Base-by-base conservation (phyloP, 1,140 invertebrate genomes). In the Drosophila setifemur region DNA sequence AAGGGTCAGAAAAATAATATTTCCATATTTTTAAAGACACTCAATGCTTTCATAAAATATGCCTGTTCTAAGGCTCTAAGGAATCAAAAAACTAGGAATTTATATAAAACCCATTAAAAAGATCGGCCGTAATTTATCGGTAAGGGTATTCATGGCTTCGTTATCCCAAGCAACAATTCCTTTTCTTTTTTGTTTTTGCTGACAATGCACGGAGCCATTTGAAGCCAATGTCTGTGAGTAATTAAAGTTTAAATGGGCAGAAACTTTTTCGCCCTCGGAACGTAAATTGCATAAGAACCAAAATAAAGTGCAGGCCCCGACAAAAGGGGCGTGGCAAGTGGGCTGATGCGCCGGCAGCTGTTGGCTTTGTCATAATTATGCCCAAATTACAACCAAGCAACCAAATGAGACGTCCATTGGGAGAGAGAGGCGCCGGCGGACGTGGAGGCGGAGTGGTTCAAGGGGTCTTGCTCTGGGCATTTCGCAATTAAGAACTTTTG, bases 401-500 rank as follows among this genome's bases (percentile, higher is more conserved):
- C 47, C 42, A 58, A 39, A 42, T 18, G 55, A 55, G 53, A 75
- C 48, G 47, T 40, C 50, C 48, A 35, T 12, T 37, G 12, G 7
- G 8, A 21, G 19, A 6, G 8, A 35, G 21, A 18, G 35, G 14
- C 19, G 35, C 18, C 8, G 39, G 11, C 11, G 4, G 50, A 9
- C 35, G 29, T 39, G 35, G 14, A 3, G 1, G 23, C 12, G 6
- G 5, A 8, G 18, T 44, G 16, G 3, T 28, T 19, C 35, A 1
- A 23, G 18, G n/a, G 39, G 14, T 7, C 33, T 18, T 37, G 7
- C 71, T 64, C 68, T 61, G 69, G 70, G 63, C 69, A 61, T 70
- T 73, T 70, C 26, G 61, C 78, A 82, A 82, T 85, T 83, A 83
- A 74, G 50, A 83, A 83, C 79, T 83, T 85, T 82, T 33, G n/a